A percentile compares a stretch with the other conserved stretches of the same genome.
Evolutionary conservation across 2,888 invertebrate genomes (phyloP).

Genomic region (Drosophila mayaguana): DNA sequence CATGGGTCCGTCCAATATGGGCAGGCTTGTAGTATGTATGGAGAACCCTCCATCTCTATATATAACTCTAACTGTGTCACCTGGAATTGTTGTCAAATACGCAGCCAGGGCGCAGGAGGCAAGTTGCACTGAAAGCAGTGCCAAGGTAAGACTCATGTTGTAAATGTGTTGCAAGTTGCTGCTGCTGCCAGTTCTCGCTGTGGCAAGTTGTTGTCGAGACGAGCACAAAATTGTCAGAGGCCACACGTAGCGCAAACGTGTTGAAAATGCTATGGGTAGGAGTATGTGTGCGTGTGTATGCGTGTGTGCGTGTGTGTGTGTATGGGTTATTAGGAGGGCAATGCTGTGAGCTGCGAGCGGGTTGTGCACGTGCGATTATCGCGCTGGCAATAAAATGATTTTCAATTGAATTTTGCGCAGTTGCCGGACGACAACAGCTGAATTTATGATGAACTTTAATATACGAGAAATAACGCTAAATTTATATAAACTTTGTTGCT

Average conservation of each 20-base stretch:
- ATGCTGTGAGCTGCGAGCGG: background rate
- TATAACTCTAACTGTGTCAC: no score
- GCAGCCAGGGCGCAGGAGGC: no score
- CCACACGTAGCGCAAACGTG: conserved; percentile 68
- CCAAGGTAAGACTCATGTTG: conserved; percentile 12
- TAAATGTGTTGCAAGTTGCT: conserved; percentile 17
- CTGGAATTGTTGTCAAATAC: no score
- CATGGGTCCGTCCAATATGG: no score
- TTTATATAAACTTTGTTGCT: background rate
- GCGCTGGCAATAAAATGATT: conserved; percentile 69
- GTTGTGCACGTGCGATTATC: conserved; percentile 51
- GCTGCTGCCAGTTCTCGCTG: conserved; percentile 1
- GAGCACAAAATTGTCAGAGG: conserved; percentile 64
- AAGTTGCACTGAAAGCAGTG: background rate
- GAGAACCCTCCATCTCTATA: no score
- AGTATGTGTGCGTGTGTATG: background rate
- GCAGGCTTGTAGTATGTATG: no score
- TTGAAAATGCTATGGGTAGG: conserved; percentile 45
- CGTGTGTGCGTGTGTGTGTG: background rate
- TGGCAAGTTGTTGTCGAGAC: conserved; percentile 21
- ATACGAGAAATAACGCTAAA: conserved; percentile 10
- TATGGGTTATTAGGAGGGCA: background rate
- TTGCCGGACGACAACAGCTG: conserved; percentile 46
- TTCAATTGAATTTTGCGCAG: conserved; percentile 70
- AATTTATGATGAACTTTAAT: conserved; percentile 71